phyloP scores from a whole-genome alignment of 2,797 vertebrate genomes.

The Hypotaenidia okinawae region DNA sequence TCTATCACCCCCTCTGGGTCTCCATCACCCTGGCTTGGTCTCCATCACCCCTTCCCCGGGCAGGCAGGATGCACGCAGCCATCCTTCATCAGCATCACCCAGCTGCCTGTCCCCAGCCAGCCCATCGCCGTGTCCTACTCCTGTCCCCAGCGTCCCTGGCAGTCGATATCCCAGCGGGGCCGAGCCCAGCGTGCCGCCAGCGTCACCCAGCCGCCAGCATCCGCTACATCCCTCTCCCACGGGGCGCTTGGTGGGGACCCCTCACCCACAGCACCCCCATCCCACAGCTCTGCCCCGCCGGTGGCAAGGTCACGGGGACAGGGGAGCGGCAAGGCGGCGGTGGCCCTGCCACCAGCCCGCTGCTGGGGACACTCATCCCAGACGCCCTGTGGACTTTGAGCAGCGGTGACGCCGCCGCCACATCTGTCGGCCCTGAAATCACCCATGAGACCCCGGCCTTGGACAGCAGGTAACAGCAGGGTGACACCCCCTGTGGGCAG shows the following conservation, averaged over 20 bases:
- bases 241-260: neutral
- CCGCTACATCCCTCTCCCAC: fast-evolving
- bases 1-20: too few relatives aligned
- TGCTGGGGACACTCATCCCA: neutral
- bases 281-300: neutral
- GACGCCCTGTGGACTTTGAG: conserved; percentile 11
- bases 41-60: fast-evolving
- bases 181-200: neutral
- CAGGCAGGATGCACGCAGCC: neutral
- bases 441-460: neutral
- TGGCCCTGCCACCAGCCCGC: neutral
- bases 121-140: neutral
- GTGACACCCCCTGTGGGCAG: neutral
- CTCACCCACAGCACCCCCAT: neutral
- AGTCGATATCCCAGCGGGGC: conserved; percentile 31
- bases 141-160: neutral
- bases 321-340: neutral
- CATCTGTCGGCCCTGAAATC: neutral
- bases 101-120: neutral
- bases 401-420: neutral
- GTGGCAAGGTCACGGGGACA: neutral
- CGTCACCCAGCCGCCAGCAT: neutral
- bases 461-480: conserved; percentile 15
- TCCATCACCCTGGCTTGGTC: fast-evolving
- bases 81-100: neutral